A percentile compares a stretch with the other conserved stretches of the same genome.
Evolutionary conservation across 2,113 vertebrate genomes (phyloP).

Genomic region (Zosterops pallidus): DNA sequence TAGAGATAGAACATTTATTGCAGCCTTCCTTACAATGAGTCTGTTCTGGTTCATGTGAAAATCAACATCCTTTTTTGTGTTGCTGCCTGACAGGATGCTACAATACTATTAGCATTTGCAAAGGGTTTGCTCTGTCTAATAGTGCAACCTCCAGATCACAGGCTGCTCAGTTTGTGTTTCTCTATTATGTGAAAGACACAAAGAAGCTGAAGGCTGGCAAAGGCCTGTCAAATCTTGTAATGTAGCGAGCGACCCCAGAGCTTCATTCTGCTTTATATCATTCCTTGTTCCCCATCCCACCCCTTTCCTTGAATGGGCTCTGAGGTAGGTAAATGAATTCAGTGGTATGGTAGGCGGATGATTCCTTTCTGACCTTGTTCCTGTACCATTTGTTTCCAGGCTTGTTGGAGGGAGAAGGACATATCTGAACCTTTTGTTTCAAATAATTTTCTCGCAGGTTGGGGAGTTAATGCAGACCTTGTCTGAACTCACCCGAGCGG

Average conservation of each 20-base stretch:
- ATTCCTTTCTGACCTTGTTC: conserved; percentile 80
- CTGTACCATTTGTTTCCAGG: conserved; percentile 89
- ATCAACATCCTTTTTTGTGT: conserved; percentile 84
- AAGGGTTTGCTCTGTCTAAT: conserved; percentile 86
- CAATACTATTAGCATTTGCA: conserved; percentile 98
- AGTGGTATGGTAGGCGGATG: conserved; percentile 80
- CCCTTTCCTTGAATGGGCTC: conserved; percentile 80
- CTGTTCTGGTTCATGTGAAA: conserved; percentile 79
- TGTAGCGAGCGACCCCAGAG: conserved; percentile 86
- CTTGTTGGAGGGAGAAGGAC: conserved; percentile 85
- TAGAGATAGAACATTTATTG: conserved; percentile 70
- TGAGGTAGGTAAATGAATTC: conserved; percentile 93
- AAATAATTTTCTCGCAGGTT: conserved; percentile 87
- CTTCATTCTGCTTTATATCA: conserved; percentile 79
- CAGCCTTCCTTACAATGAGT: conserved; percentile 77
- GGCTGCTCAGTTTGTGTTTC: conserved; percentile 92
- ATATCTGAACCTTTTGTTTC: conserved; percentile 83
- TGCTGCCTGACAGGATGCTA: conserved; percentile 80
- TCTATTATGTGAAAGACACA: conserved; percentile 92
- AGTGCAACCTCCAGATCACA: conserved; percentile 78
- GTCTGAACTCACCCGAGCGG: conserved; percentile 79
- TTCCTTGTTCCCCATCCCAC: conserved; percentile 73
- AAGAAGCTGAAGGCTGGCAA: conserved; percentile 88
- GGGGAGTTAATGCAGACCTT: conserved; percentile 82
- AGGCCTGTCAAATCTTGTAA: conserved; percentile 93